Base-by-base conservation (phyloP, 2,113 vertebrate species). In the Dascyllus trimaculatus region DNA sequence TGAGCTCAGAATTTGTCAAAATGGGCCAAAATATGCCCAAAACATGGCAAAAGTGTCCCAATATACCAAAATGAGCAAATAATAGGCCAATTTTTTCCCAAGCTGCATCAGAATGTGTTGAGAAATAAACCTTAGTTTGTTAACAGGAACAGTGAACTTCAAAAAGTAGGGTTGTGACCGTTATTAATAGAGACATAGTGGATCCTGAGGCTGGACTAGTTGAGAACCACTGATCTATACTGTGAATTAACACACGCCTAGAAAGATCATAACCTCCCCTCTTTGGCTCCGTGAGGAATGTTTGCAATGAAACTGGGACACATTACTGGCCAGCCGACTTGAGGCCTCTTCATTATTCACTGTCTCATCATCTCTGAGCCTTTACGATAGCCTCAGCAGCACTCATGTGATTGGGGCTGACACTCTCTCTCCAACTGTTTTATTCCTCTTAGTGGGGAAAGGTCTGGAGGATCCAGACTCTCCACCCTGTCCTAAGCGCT, bases 351-450 rank as follows among this genome's bases (percentile, higher is more conserved):
- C 38, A 79, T 87, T 66, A 87, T 72, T 89, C 67, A 54, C 46
- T 40, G 73, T 56, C 83, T 80, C 81, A 38, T 86, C 76, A 78
- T 72, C 61, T 67, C 75, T 25, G 52, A 61, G 69, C 70, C 68
- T 80, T 80, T 82, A 71, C 71, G 66, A 81, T 62, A n/a, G 74
- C 63, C 62, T 76, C 62, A 79, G 76, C 60, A 15, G 54, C 24
- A 40, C 72, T 89, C 75, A 49, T 63, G 71, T 71, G 81, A 81
- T 78, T 56, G 29, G 38, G 14, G 25, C 32, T 74, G 66, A 65
- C 71, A 75, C 46, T 11, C 40, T 82, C 71, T 45, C 66, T 66
- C 69, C 45, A 58, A 48, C 21, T 58, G 45, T 71, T 80, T 60
- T 62, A 40, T 69, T 63, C 38, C 35, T 57, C 68, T 78, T 35